These are phyloP conservation scores for Molossus alvarezi DNA, from an alignment of 2,797 vertebrate species.

Conservation along the genomic window DNA sequence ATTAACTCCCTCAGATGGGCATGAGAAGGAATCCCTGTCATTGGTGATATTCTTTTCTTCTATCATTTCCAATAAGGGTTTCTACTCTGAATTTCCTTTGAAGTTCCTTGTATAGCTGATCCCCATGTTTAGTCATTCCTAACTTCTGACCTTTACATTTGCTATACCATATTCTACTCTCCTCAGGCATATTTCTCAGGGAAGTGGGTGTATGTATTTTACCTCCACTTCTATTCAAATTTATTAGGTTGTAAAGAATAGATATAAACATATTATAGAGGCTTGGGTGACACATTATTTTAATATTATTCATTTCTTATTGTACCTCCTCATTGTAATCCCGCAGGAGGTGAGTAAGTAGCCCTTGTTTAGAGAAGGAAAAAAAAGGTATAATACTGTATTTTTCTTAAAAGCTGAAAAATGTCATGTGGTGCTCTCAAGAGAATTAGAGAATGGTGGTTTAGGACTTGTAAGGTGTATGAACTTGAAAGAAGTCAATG, in stretches of 20 bases:
- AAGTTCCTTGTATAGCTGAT: neutral
- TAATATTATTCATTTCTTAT: neutral
- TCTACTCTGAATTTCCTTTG: neutral
- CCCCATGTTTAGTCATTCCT: neutral
- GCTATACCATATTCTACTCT: neutral
- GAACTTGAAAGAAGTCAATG: neutral
- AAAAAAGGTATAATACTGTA: neutral
- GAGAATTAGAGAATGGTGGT: neutral
- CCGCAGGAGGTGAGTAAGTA: neutral
- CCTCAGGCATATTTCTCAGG: neutral
- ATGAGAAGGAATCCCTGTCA: neutral
- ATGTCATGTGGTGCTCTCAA: neutral
- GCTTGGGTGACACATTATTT: neutral
- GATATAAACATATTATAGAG: neutral
- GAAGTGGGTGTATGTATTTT: neutral
- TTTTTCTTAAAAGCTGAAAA: conserved; percentile 4
- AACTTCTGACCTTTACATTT: neutral
- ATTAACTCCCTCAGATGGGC: neutral
- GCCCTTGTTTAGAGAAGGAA: neutral
- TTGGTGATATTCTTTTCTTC: neutral
- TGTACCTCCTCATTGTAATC: neutral
- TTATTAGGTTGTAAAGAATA: neutral
- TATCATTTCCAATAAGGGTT: neutral
- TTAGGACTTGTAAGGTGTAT: neutral
- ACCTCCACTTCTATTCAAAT: neutral